Base-by-base conservation (phyloP, 2,113 vertebrate genomes). In the Aleadryas rufinucha region DNA sequence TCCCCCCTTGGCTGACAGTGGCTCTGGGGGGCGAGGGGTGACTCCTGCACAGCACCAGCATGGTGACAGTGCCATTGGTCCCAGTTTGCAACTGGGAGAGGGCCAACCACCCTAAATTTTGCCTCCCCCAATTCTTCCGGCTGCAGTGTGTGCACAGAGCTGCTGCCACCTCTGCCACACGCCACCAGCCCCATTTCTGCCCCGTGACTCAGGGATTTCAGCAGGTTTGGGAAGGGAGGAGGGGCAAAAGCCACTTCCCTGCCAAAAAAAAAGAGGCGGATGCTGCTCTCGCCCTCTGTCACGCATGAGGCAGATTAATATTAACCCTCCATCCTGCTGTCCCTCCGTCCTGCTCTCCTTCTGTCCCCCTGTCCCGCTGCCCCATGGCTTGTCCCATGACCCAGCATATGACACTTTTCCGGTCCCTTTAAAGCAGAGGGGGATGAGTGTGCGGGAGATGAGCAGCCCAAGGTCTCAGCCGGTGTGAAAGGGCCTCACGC, bases 131-230 rank as follows among this genome's bases (percentile, higher is more conserved):
- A 0, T 44, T 47, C 22, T 37, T 27, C 21, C 0, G 0, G 31
- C 54, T 30, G 11, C 0, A 6, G 11, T 1, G 41, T 5, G 3
- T 27, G 33, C 44, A 8, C 0, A 4, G 24, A 21, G 11, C 28
- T 10, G 26, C 63, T 84, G 89, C 6, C 78, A 44, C 69, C 10
- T 1, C 28, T 23, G 78, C 22, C 79, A 35, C 69, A 52, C 0
- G 1, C 9, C 1, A 3, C 49, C 9, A 5, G 79, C 77, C 57
- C 60, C 15, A 1, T 42, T 86, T 64, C 30, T 86, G 81, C 81
- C 81, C 95, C 19, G 4, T 94, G 93, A 94, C 93, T 94, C 80
- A 86, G 93, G 83, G 91, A 65, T 96, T 96, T 92, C n/a, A 1
- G 85, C 89, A 95, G 92, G 92, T 94, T 95, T 41, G 71, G 53